These are phyloP conservation scores for Raja brachyura DNA, from an alignment of 2,113 vertebrate genomes.

Conservation along the genomic window DNA sequence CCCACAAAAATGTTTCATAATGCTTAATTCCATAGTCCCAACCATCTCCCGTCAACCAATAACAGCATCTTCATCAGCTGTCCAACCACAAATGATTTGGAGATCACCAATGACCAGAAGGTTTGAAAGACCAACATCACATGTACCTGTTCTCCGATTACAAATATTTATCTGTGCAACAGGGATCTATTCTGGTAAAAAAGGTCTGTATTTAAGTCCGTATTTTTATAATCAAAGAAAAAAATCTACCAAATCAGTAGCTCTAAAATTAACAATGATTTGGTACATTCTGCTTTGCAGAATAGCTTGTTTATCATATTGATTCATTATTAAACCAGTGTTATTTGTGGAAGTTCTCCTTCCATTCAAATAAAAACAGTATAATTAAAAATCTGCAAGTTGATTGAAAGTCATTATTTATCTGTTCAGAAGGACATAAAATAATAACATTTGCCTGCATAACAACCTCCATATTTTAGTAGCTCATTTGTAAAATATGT, in stretches of 20 bases:
- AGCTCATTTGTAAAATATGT: not conserved
- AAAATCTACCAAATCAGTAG: not conserved
- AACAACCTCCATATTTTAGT: not conserved
- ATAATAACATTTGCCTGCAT: not conserved
- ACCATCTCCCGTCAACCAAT: not conserved
- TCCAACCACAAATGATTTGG: not conserved
- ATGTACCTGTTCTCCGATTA: too few species aligned
- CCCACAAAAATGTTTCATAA: not conserved
- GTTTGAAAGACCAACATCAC: not conserved
- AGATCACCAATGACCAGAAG: not conserved
- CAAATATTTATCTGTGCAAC: not conserved
- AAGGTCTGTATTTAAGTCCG: not conserved
- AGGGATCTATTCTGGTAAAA: not conserved
- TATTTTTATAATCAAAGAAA: not conserved
- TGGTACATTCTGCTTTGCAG: not conserved
- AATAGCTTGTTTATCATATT: not conserved
- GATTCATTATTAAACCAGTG: not conserved
- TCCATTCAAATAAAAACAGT: not conserved
- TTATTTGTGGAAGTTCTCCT: not conserved
- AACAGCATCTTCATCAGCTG: not conserved
- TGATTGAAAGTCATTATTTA: not conserved
- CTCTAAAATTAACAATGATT: not conserved
- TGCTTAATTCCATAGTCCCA: not conserved
- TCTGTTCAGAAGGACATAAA: not conserved
- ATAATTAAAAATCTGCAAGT: constrained; percentile 2